Conservation (phyloP, 2,113 vertebrate species). For the Antechinus stuartii region DNA sequence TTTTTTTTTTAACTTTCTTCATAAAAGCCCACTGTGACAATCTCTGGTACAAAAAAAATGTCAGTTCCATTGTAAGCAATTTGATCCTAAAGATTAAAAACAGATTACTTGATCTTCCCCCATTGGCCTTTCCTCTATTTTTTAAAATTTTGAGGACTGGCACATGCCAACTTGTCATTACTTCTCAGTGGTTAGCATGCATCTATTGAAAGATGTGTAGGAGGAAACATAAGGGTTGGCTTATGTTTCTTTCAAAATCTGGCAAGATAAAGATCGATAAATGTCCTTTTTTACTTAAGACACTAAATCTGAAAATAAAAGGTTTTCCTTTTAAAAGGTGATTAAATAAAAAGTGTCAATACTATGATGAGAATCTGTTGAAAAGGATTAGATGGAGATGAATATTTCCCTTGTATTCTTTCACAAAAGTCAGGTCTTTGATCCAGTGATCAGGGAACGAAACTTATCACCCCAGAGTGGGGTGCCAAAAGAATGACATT, state of each 20-base stretch:
- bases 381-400: conserved; percentile 17
- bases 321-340: not conserved
- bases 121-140: not conserved
- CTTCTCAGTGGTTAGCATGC: not conserved
- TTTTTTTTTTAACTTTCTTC: not conserved
- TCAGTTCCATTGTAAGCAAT: not conserved
- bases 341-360: not conserved
- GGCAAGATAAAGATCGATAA: not conserved
- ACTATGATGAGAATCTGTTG: not conserved
- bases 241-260: not conserved
- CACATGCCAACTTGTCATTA: conserved; percentile 8
- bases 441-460: not conserved
- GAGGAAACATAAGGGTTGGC: not conserved
- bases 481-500: conserved; percentile 17
- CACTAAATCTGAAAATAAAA: not conserved
- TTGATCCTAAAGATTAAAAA: not conserved
- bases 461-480: not conserved
- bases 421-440: conserved; percentile 1
- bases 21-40: not conserved
- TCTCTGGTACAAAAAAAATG: not conserved
- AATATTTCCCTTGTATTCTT: not conserved
- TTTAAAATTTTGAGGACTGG: not conserved
- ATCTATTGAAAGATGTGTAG: conserved; percentile 15
- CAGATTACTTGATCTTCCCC: not conserved
- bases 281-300: not conserved